These are phyloP conservation scores for Sprattus sprattus DNA, from an alignment of 2,113 vertebrate genomes.

Conservation along the genomic window DNA sequence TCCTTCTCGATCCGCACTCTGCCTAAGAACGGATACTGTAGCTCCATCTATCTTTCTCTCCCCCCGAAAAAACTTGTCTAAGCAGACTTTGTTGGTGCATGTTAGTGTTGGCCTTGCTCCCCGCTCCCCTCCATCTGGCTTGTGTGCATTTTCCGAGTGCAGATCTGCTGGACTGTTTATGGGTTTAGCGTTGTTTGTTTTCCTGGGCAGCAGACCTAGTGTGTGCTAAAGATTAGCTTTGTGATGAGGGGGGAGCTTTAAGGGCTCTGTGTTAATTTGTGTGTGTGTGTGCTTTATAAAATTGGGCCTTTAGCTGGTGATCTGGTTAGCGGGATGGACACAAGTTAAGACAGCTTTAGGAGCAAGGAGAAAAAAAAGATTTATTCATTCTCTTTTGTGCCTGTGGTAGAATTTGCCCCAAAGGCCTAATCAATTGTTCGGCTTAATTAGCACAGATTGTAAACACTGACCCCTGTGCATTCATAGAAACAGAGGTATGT, in stretches of 20 bases:
- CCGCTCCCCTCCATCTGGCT: conserved; percentile 20
- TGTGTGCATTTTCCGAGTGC: background rate
- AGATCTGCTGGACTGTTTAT: background rate
- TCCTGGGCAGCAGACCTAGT: background rate
- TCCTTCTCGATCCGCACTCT: background rate
- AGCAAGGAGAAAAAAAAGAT: background rate
- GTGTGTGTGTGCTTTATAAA: conserved; percentile 25
- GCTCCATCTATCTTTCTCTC: background rate
- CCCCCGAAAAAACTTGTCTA: background rate
- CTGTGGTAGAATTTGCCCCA: background rate
- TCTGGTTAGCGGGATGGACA: conserved; percentile 65
- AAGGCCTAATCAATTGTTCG: background rate
- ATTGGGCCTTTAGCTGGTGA: conserved; percentile 52
- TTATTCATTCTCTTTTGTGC: background rate
- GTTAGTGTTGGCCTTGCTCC: background rate
- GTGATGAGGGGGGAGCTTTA: background rate
- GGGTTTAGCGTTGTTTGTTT: conserved; percentile 23
- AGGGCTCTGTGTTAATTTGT: conserved; percentile 11
- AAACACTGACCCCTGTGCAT: background rate
- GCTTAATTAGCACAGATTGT: background rate
- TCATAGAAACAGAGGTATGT: background rate
- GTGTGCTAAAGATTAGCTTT: background rate
- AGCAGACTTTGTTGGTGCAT: background rate
- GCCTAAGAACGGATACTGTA: background rate
- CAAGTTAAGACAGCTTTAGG: conserved; percentile 46